Evolutionary conservation across 1,140 invertebrate species (phyloP).

Genomic region (Plodia interpunctella): DNA sequence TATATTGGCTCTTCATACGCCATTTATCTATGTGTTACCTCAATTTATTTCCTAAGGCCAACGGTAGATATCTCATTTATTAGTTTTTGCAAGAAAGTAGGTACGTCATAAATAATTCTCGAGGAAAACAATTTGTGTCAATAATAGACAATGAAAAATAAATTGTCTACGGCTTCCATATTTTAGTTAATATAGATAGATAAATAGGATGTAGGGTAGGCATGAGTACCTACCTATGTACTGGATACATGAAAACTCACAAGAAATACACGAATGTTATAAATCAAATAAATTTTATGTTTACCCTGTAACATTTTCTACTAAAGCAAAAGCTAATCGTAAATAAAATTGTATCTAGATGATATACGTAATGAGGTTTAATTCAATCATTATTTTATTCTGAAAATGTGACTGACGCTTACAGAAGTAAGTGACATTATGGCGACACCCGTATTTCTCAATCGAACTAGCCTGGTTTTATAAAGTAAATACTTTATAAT

Average conservation of each 20-base stretch:
- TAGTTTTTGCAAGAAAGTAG: not conserved
- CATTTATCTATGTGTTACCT: conserved; percentile 7
- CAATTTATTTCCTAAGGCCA: conserved; percentile 1
- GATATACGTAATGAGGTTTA: not conserved
- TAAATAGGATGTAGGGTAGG: no score
- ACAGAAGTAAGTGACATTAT: conserved; percentile 1
- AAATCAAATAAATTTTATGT: no score
- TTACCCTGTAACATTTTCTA: no score
- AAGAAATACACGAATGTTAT: no score
- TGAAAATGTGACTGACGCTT: conserved; percentile 3
- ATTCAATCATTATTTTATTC: not conserved
- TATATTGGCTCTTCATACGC: not conserved
- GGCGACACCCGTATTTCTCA: conserved; percentile 1
- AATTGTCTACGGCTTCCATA: not conserved
- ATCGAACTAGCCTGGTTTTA: not conserved
- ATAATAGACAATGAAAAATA: not conserved
- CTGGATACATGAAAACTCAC: no score
- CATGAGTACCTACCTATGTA: no score
- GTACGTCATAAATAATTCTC: not conserved
- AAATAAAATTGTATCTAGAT: no score
- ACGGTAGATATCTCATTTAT: conserved; percentile 4
- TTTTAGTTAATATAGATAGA: not conserved
- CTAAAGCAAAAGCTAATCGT: no score
- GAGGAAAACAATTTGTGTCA: not conserved
- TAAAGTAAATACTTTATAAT: conserved; percentile 8